Evolutionary conservation across 2,888 invertebrate species (phyloP), one percentile per base, ranked within the genome.

Genomic region (Venusia cambrica): DNA sequence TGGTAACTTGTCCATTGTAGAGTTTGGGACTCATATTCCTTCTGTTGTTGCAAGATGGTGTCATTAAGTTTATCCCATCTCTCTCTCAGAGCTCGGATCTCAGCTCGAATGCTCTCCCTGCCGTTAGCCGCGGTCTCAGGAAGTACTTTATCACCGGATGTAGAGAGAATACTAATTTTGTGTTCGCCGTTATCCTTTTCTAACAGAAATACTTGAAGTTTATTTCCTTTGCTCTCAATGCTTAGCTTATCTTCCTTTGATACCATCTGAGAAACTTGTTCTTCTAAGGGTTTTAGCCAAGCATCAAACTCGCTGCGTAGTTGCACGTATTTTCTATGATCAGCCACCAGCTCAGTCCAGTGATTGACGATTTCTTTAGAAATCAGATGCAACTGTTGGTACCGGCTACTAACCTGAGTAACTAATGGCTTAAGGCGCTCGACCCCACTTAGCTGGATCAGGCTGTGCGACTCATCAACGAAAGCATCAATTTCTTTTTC

Each of bases 51-150:
- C 13, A 92, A 88, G 27, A 97, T 93, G 10, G 93, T 93, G 61
- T 95, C 96, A 45, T 94, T 93, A 0, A 97, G 85, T 66, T 90
- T 91, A 58, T 98, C 97, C 96, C 97, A 97, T 62, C 94, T 89
- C 63, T 96, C 94, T 54, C 96, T 90, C 6, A 95, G 89, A 11
- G 90, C 88, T 57, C 96, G 89, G 36, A 97, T 83, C 68, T 97
- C 95, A 48, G 93, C 91, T n/a, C 98, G 90, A 34, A 98, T 93
- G 30, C 90, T 91, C 72, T 98, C 98, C 43, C 98, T 90, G 0
- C 98, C 98, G 53, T 93, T 92, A 0, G 97, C 93, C 4, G 97
- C 95, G 1, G 97, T 98, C 72, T 97, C 96, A 0, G 97, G 95
- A 42, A 97, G 89, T n/a, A 98, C 90, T 68, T 94, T 93, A 63